Base-by-base conservation (phyloP, 2,888 invertebrate species). In the Papilio elwesi region DNA sequence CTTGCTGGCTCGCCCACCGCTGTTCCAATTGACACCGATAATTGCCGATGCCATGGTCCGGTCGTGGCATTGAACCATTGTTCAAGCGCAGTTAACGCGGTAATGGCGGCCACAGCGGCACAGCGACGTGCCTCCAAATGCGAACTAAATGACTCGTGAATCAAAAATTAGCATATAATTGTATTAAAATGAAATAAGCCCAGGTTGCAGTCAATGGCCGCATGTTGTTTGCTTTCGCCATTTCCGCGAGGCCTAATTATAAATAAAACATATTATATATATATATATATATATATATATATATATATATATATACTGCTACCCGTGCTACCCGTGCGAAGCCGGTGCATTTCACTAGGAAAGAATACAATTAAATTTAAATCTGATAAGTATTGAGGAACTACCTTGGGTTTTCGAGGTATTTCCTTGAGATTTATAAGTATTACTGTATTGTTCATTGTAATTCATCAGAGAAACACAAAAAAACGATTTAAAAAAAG, bases 1-100 rank as follows among this genome's bases (percentile, higher is more conserved):
- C 43, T 12, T 38, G n/a, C 13, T 38, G 38, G 59, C 57, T 57
- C 53, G 63, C 51, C 51, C 51, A 51, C 64, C 16, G 51, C 51
- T 51, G 36, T 52, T 52, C 53, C 66, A 52, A 66, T 66, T 66
- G 66, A 53, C 52, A 66, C 15, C 52, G 52, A n/a, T 66, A 66
- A 66, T 53, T 66, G 52, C 8, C 26, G 43, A n/a, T 38, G 51
- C 15, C 52, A 38, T 6, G 26, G 38, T 36, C 9, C 51, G 36
- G 15, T 36, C 7, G 49, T n/a, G 66, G 43, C 66, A 66, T 53
- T 15, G 65, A 51, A 51, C 65, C 36, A 10, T 13, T 57, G 57
- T 57, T 36, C 36, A 36, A 36, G 57, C 57, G 13, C 38, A 38
- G 57, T 13, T 13, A 12, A 36, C 38, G 3, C 43, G 43, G 4